Conservation (phyloP, 2,797 vertebrate genomes). For the Linurgus olivaceus region DNA sequence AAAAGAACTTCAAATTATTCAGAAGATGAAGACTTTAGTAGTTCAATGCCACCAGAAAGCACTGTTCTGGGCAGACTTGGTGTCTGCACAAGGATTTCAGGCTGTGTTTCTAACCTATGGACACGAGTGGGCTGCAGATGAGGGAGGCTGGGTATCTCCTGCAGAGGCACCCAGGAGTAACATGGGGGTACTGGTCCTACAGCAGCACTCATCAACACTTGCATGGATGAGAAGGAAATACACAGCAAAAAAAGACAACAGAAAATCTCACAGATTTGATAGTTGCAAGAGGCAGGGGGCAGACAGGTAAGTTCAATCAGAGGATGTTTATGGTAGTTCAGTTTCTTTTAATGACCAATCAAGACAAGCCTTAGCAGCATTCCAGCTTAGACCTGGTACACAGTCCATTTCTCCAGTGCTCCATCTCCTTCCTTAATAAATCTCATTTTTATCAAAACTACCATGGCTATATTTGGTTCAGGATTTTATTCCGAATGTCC, state of each 20-base stretch:
- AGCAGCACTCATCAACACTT: accelerated
- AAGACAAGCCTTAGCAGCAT: neutral
- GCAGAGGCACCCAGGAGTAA: neutral
- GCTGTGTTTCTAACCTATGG: accelerated
- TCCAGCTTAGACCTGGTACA: neutral
- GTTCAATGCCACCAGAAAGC: neutral
- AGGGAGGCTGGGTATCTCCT: neutral
- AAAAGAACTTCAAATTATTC: neutral
- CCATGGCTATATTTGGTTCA: neutral
- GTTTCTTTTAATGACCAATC: neutral
- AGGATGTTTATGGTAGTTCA: neutral
- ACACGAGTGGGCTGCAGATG: neutral
- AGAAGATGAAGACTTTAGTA: neutral
- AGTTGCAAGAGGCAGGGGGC: neutral
- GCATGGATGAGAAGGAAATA: neutral
- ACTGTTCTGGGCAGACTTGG: neutral
- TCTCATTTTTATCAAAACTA: neutral
- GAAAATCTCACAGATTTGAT: neutral
- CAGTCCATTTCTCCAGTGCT: neutral
- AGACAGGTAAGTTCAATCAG: neutral
- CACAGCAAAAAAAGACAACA: neutral
- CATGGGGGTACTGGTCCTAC: accelerated
- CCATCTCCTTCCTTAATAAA: neutral
- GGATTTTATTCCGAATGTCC: neutral
- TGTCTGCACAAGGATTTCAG: neutral